phyloP scores from a whole-genome alignment of 1,140 invertebrate species.

The Atta cephalotes region DNA sequence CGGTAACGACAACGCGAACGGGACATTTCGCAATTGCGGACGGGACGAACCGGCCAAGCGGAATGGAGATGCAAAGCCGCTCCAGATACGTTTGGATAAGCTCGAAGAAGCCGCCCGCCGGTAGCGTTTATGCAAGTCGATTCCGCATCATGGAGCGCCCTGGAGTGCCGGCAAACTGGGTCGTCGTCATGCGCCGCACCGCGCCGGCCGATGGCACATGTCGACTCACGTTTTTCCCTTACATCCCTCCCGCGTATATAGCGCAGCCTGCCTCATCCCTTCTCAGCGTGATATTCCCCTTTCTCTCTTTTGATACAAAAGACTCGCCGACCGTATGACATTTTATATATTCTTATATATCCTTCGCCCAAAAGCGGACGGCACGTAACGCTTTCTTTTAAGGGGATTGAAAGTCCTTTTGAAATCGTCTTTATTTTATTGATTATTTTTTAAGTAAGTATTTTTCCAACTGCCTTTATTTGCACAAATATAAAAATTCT shows the following conservation, averaged over 20 bases:
- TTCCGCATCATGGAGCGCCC: constrained; percentile 43
- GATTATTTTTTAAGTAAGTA: too few relatives aligned
- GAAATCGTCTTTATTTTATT: too few relatives aligned
- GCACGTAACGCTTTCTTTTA: neutral
- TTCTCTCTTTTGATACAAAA: constrained; percentile 45
- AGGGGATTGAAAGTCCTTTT: too few relatives aligned
- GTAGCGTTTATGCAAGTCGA: constrained; percentile 59
- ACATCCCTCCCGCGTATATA: constrained; percentile 6
- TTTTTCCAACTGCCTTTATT: too few relatives aligned
- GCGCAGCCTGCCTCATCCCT: constrained; percentile 47
- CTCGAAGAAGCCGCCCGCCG: constrained; percentile 24
- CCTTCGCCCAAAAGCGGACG: neutral
- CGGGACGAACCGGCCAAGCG: constrained; percentile 50
- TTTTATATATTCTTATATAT: constrained; percentile 49
- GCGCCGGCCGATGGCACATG: constrained; percentile 45
- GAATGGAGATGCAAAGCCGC: constrained; percentile 56
- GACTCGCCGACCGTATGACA: constrained; percentile 57
- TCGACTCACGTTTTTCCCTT: constrained; percentile 43
- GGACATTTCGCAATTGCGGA: constrained; percentile 32
- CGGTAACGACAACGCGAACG: neutral
- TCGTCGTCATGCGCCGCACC: constrained; percentile 49
- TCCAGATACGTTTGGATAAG: constrained; percentile 56
- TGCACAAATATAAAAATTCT: too few relatives aligned
- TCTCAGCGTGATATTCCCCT: neutral
- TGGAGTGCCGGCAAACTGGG: constrained; percentile 49